A percentile compares a stretch with the other conserved stretches of the same genome.
These are phyloP conservation scores for Pelodytes ibericus DNA, from an alignment of 2,797 vertebrate species.

Conservation along the genomic window DNA sequence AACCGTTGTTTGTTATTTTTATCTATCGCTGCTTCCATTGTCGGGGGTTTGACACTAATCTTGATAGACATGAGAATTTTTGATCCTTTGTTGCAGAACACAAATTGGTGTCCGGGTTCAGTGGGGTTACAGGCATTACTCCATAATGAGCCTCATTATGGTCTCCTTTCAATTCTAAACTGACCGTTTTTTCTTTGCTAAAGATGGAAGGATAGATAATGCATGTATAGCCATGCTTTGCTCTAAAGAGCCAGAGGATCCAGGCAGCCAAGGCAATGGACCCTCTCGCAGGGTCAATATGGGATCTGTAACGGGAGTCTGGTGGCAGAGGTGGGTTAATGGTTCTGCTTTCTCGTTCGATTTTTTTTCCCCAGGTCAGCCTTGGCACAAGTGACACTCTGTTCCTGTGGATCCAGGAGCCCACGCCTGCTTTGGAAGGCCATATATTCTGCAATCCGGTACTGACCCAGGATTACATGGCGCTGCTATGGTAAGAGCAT, in stretches of 20 bases:
- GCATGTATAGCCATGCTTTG: too few relatives aligned
- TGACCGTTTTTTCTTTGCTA: constrained; percentile 8
- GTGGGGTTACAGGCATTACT: constrained; percentile 28
- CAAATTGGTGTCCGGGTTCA: constrained; percentile 13
- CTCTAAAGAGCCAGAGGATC: not conserved
- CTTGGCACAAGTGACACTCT: constrained; percentile 94
- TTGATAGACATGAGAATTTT: not conserved
- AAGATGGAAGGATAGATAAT: not conserved
- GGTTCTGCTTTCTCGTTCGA: not conserved
- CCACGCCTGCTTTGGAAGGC: constrained; percentile 84
- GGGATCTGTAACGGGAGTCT: too few relatives aligned
- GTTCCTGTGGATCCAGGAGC: constrained; percentile 88
- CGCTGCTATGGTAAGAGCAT: constrained; percentile 85
- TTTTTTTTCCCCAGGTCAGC: constrained; percentile 84
- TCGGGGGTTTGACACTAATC: too few relatives aligned
- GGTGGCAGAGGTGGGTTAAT: not conserved
- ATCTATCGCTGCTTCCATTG: too few relatives aligned
- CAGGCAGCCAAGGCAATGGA: not conserved
- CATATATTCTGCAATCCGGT: constrained; percentile 93
- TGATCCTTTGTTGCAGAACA: not conserved
- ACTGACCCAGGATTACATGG: constrained; percentile 82
- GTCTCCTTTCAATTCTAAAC: not conserved
- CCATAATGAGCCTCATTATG: constrained; percentile 46
- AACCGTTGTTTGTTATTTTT: too few relatives aligned
- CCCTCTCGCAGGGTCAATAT: not conserved